These are phyloP conservation scores for Gymnodraco acuticeps DNA, from an alignment of 2,797 vertebrate genomes.

Conservation along the genomic window DNA sequence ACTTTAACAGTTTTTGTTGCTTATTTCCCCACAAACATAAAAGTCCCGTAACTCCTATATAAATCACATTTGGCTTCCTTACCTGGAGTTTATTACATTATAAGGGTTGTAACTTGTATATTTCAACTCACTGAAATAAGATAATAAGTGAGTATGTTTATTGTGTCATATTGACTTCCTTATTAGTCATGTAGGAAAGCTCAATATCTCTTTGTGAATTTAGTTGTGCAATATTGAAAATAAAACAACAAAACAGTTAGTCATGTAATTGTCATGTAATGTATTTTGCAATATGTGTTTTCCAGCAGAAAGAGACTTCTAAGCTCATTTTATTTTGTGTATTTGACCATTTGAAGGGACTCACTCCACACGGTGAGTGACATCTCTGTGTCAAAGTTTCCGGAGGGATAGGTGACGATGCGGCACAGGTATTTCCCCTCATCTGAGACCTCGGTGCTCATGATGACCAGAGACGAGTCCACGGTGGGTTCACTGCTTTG, in stretches of 20 bases:
- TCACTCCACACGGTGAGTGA: conserved; percentile 86
- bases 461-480: conserved; percentile 81
- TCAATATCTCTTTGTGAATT: background rate
- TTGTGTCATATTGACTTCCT: too few species aligned
- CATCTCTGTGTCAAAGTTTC: conserved; percentile 86
- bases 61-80: too few species aligned
- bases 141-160: background rate
- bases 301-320: background rate
- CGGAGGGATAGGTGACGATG: conserved; percentile 87
- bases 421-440: conserved; percentile 89
- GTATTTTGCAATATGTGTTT: background rate
- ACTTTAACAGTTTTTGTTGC: too few species aligned
- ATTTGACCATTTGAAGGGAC: conserved; percentile 34
- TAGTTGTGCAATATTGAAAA: background rate
- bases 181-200: background rate
- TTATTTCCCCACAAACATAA: background rate
- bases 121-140: too few species aligned
- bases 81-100: too few species aligned
- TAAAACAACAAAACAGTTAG: too few species aligned
- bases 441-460: conserved; percentile 76
- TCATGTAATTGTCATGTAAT: too few species aligned
- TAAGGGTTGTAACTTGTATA: too few species aligned
- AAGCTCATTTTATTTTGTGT: background rate
- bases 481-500: conserved; percentile 63
- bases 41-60: too few species aligned